Evolutionary conservation across 2,888 invertebrate genomes (phyloP), one percentile per base, ranked within the genome.

Genomic region (Nephrotoma guestfalica): DNA sequence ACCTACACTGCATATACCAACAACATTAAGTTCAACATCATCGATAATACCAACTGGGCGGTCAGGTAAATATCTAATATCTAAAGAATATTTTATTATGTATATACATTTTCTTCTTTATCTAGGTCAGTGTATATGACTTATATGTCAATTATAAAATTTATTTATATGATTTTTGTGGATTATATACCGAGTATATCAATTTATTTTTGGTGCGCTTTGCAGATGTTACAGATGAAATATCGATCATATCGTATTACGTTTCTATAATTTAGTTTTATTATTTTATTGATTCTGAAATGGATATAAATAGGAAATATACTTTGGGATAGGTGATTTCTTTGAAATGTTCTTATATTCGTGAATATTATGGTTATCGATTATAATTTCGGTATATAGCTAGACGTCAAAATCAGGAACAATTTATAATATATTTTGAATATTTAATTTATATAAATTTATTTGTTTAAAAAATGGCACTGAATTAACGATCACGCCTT

Each of bases 41-140:
- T 90, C 91, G 88, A 90, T 91, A 88, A 90, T 90, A 88, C 90
- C 91, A 83, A 91, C 91, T 86, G 91, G 91, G 88, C 89, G 92
- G 88, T 91, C 92, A 89, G 91, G 91, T 91, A 89, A 91, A 90
- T 71, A 71, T 71, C 2, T 51, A 15, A 15, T 51, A 51, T 47
- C 11, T 43, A 13, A 47, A 47, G 13, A 47, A 47, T 13, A 13
- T 30, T 30, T 30, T 30, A 30, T 30, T 30, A 30, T 30, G 30
- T 30, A 30, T 30, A 30, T 30, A 30, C 2, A 30, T 30, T 30
- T 30, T 30, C 30, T 30, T 30, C 30, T 30, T 30, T 30, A 47
- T 47, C n/a, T n/a, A 47, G 47, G 47, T 47, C 47, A 47, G 13
- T 47, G 11, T 47, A 47, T 47, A 47, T 47, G 47, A 47, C 47